A percentile compares a stretch with the other conserved stretches of the same genome.
Conservation (phyloP, 1,140 invertebrate genomes). For the Hermatobates lingyangjiaoensis region DNA sequence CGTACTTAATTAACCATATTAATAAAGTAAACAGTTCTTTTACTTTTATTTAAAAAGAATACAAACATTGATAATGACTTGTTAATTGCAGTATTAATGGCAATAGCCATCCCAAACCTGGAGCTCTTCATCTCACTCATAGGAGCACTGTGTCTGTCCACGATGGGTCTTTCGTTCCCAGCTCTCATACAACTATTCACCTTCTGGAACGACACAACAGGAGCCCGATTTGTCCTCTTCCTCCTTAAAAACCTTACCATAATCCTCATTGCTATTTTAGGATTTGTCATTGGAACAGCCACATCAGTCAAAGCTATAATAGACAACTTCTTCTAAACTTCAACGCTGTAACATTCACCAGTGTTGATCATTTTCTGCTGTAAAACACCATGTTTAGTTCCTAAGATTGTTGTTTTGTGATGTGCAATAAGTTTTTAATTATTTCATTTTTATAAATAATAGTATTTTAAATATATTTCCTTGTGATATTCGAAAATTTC, state of each 20-base stretch:
- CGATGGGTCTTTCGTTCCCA: conserved; percentile 65
- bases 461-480: no score
- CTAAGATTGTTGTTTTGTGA: no score
- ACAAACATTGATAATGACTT: no score
- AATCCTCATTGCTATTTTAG: conserved; percentile 41
- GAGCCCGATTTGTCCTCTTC: conserved; percentile 24
- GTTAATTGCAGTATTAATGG: conserved; percentile 49
- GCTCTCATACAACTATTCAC: conserved; percentile 56
- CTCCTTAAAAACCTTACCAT: conserved; percentile 35
- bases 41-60: no score
- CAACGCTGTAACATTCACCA: no score
- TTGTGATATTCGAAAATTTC: no score
- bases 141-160: conserved; percentile 64
- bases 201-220: conserved; percentile 33
- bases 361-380: no score
- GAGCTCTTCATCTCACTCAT: conserved; percentile 69
- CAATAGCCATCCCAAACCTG: conserved; percentile 56
- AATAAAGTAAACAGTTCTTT: no score
- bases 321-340: conserved; percentile 13
- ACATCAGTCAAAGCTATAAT: conserved; percentile 42
- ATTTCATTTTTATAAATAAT: no score
- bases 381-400: no score
- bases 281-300: conserved; percentile 46
- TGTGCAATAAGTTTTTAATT: no score
- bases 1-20: no score